Evolutionary conservation across 2,797 vertebrate species (phyloP).

Genomic region (Steatocranus sp.): DNA sequence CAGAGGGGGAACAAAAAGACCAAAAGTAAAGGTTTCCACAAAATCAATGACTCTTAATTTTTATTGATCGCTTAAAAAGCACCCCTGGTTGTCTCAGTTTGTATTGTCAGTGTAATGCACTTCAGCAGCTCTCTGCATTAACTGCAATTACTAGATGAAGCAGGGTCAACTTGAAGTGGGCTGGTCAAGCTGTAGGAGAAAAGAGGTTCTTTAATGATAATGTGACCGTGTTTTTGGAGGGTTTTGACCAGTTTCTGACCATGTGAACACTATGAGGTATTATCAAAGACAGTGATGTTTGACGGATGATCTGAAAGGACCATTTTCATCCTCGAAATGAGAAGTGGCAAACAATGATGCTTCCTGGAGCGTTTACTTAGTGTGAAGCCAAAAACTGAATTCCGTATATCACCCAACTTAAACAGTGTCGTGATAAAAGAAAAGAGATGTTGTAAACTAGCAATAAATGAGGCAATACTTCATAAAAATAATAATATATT

Average conservation of each 20-base stretch:
- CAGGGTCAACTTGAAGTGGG: constrained; percentile 35
- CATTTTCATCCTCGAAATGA: background rate
- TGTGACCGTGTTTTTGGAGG: background rate
- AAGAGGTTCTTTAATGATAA: background rate
- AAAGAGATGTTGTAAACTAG: background rate
- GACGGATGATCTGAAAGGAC: background rate
- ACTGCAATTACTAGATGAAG: constrained; percentile 36
- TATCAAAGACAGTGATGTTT: background rate
- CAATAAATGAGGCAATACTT: background rate
- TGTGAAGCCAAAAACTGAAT: background rate
- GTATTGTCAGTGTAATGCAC: constrained; percentile 26
- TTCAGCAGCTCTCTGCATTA: constrained; percentile 24
- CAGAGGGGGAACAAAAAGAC: background rate
- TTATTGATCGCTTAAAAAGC: constrained; percentile 48
- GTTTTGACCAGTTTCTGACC: background rate
- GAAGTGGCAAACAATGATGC: background rate
- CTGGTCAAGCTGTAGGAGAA: constrained; percentile 13
- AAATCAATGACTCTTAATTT: constrained; percentile 45
- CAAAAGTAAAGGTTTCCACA: constrained; percentile 20
- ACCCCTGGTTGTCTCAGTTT: constrained; percentile 10
- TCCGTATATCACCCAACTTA: background rate
- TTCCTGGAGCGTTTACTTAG: background rate
- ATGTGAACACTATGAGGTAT: background rate
- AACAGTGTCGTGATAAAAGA: background rate
- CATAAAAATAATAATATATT: background rate